A percentile compares a stretch with the other conserved stretches of the same genome.
These are phyloP conservation scores for Brachyptera risi DNA, from an alignment of 2,888 invertebrate species.

Conservation along the genomic window DNA sequence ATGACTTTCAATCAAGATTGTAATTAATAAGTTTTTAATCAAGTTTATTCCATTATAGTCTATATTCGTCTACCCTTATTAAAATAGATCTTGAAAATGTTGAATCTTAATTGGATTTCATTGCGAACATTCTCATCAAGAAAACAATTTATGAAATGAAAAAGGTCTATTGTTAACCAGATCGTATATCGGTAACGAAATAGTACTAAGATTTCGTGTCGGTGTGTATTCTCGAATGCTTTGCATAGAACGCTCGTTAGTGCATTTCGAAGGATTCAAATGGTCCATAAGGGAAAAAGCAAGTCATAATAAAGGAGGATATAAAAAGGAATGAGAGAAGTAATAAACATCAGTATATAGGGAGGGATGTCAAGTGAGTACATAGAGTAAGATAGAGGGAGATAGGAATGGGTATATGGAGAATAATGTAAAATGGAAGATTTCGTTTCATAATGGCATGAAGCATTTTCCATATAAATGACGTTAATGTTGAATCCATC, in stretches of 20 bases:
- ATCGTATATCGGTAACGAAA: too few species aligned
- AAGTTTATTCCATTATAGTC: too few species aligned
- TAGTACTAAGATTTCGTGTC: too few species aligned
- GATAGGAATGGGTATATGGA: neutral
- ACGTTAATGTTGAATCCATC: neutral
- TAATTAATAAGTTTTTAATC: too few species aligned
- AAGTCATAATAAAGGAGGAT: slow-evolving; percentile 24
- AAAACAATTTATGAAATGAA: too few species aligned
- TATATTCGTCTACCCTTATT: too few species aligned
- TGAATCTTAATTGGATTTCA: too few species aligned
- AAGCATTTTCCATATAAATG: slow-evolving; percentile 5
- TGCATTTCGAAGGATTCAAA: slow-evolving; percentile 3
- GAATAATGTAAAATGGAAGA: neutral
- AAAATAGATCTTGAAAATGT: too few species aligned
- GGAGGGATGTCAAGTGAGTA: slow-evolving; percentile 1
- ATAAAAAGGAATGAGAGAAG: slow-evolving; percentile 23
- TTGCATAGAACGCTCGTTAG: neutral
- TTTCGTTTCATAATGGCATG: neutral
- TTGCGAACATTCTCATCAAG: too few species aligned
- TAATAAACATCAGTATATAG: slow-evolving; percentile 26
- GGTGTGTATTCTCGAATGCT: neutral
- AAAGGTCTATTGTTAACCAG: too few species aligned
- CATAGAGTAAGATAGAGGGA: neutral
- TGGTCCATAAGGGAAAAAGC: slow-evolving; percentile 30
- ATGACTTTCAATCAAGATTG: too few species aligned